Percentiles rank a stretch among this genome's conserved stretches.
Evolutionary conservation across 2,888 invertebrate species (phyloP).

Genomic region (Ptychoptera albimana): DNA sequence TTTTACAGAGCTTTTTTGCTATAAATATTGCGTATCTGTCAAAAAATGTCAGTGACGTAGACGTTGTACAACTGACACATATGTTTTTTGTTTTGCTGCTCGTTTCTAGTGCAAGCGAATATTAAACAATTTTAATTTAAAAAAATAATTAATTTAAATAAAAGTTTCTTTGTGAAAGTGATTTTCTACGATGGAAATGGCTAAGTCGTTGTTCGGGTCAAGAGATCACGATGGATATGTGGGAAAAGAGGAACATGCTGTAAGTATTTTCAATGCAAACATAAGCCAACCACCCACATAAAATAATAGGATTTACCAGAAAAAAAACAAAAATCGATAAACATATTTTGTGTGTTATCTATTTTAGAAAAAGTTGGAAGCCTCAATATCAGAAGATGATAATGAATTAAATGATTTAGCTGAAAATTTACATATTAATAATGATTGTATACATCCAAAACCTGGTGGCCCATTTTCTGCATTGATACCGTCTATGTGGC

Average conservation of each 20-base stretch:
- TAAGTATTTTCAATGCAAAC: constrained; percentile 25
- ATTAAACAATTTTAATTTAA: too few species aligned
- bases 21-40: too few species aligned
- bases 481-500: constrained; percentile 91
- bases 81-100: too few species aligned
- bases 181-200: constrained; percentile 59
- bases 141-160: too few species aligned
- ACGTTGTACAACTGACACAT: too few species aligned
- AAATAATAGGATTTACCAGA: too few species aligned
- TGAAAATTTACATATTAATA: constrained; percentile 53
- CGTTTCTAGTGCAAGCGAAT: too few species aligned
- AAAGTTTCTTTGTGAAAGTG: too few species aligned
- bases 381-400: constrained; percentile 69
- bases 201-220: constrained; percentile 76
- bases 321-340: background rate
- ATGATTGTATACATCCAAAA: constrained; percentile 48
- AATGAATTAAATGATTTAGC: constrained; percentile 45
- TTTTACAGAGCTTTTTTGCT: too few species aligned
- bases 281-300: background rate
- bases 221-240: constrained; percentile 83
- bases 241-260: constrained; percentile 66
- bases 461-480: constrained; percentile 90
- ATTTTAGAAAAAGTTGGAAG: constrained; percentile 42
- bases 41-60: too few species aligned
- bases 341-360: background rate